Base-by-base conservation (phyloP, 2,797 vertebrate genomes). In the Lutjanus argentimaculatus region DNA sequence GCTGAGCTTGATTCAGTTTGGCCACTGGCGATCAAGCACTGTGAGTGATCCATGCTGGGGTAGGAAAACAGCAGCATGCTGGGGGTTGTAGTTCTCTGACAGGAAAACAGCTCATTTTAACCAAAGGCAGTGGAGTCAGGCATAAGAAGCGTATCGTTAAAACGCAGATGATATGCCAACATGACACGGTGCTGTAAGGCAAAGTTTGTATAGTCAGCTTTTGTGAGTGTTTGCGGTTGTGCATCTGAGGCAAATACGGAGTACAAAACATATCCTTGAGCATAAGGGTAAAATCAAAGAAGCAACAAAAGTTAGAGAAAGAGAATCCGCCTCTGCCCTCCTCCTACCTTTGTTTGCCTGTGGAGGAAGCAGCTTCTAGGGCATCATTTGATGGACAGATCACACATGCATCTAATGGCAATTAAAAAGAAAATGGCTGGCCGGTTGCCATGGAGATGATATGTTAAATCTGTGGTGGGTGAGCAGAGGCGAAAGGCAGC, bases 391-490 rank as follows among this genome's bases (percentile, higher is more conserved):
- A 94, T 90, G 91, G 93, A 93, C 85, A 77, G 90, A 93, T 94
- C 89, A 88, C 88, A 93, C 90, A 87, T 80, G 78, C 89, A 89
- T 93, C 92, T 93, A 90, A 92, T 90, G 80, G 87, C 91, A 95
- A 95, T 96, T 95, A 95, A 94, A 93, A 92, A 89, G 76, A 90
- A 90, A 95, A 93, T 88, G 89, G 83, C 87, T 94, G 91, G 85
- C 88, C 78, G 21, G 94, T 96, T 93, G 82, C 93, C 88, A 95
- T 94, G 90, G 94, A 62, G 88, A 95, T 91, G 3, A 79, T 90
- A 94, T 88, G 85, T 90, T 92, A 88, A 91, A 92, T 76, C 73
- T 77, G 84, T 67, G 49, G 67, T 80, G 89, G 85, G 73, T 81
- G 64, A 88, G 75, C 68, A 74, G 74, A 79, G 83, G 80, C 75